A percentile compares a stretch with the other conserved stretches of the same genome.
Evolutionary conservation across 2,888 invertebrate genomes (phyloP).

Genomic region (Onthophagus sagittarius): DNA sequence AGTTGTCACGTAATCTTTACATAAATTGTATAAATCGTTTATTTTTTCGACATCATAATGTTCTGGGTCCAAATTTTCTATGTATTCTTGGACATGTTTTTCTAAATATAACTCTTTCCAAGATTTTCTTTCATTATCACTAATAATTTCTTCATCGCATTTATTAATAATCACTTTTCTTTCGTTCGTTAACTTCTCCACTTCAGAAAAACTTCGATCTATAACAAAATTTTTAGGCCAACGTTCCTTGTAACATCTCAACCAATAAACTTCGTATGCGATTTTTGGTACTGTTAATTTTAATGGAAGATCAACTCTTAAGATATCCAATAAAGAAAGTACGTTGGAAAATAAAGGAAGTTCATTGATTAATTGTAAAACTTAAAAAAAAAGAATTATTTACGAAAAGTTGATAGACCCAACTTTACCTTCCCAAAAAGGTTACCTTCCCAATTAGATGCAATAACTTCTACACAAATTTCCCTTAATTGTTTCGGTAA

Average conservation of each 20-base stretch:
- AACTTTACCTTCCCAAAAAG: too few relatives aligned
- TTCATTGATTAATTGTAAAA: slow-evolving; percentile 37
- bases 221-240: slow-evolving; percentile 38
- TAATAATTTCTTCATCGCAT: neutral
- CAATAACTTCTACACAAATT: slow-evolving; percentile 35
- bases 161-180: slow-evolving; percentile 8
- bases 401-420: neutral
- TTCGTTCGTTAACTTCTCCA: slow-evolving; percentile 12
- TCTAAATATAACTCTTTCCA: slow-evolving; percentile 44
- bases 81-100: slow-evolving; percentile 38
- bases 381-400: slow-evolving; percentile 27
- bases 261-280: slow-evolving; percentile 41
- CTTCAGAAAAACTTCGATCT: slow-evolving; percentile 20
- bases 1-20: slow-evolving; percentile 35
- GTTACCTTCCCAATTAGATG: slow-evolving; percentile 37
- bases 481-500: slow-evolving; percentile 34
- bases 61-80: slow-evolving; percentile 43
- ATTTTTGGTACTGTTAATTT: slow-evolving; percentile 38
- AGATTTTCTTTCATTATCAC: slow-evolving; percentile 22
- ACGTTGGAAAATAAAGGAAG: slow-evolving; percentile 35
- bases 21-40: slow-evolving; percentile 27
- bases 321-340: slow-evolving; percentile 35
- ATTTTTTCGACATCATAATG: slow-evolving; percentile 41
- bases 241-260: slow-evolving; percentile 36
- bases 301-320: slow-evolving; percentile 39